phyloP scores from a whole-genome alignment of 2,113 vertebrate genomes.

The Halcyon malimbica region DNA sequence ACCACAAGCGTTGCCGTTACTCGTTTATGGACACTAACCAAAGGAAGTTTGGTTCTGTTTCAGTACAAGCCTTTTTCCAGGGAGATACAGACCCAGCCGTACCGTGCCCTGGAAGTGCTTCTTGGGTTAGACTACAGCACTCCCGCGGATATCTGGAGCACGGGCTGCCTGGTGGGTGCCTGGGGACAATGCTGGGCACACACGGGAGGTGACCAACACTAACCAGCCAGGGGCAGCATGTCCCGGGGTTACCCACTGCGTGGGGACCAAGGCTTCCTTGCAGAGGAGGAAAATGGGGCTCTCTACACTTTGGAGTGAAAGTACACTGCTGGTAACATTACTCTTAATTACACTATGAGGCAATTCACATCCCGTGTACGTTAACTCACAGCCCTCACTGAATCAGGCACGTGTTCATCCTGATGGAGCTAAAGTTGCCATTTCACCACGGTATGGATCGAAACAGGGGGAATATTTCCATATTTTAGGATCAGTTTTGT shows the following conservation, averaged over 20 bases:
- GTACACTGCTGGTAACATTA: neutral
- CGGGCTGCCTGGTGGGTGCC: conserved; percentile 82
- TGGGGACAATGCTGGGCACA: accelerated
- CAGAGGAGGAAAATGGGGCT: neutral
- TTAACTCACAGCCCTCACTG: neutral
- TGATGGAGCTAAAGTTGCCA: neutral
- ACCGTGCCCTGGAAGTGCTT: conserved; percentile 86
- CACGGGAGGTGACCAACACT: neutral
- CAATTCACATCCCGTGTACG: neutral
- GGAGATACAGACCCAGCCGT: conserved; percentile 89
- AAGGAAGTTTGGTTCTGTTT: neutral
- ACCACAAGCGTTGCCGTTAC: accelerated
- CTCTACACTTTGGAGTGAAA: neutral
- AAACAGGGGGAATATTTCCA: accelerated
- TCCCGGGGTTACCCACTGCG: neutral
- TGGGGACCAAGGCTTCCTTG: neutral
- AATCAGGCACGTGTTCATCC: neutral
- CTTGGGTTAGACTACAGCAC: conserved; percentile 84
- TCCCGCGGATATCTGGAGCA: conserved; percentile 88
- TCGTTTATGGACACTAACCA: neutral
- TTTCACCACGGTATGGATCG: neutral
- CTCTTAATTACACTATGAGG: neutral
- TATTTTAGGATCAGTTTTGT: neutral
- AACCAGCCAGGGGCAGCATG: neutral
- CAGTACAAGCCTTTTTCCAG: conserved; percentile 90